phyloP scores from a whole-genome alignment of 2,888 invertebrate genomes.

The Hydrotaea cyrtoneurina region DNA sequence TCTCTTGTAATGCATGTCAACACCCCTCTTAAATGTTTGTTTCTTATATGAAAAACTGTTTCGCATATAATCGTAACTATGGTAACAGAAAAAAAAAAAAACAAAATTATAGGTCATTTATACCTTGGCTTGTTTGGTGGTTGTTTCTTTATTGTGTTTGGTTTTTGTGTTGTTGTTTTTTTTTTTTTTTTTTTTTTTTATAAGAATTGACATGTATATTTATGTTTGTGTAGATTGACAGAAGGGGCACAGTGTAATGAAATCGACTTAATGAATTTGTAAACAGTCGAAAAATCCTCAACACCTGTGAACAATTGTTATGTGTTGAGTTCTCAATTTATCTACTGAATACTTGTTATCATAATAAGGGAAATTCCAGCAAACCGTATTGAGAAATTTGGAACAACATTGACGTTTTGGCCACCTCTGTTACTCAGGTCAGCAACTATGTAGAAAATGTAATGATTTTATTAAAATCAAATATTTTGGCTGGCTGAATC shows the following conservation, averaged over 20 bases:
- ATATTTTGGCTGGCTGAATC: too few species aligned
- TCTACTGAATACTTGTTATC: too few species aligned
- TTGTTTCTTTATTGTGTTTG: not conserved
- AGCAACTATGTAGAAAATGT: too few species aligned
- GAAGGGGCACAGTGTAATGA: conserved; percentile 11
- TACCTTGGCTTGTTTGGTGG: not conserved
- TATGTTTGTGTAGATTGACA: conserved; percentile 14
- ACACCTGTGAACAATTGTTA: too few species aligned
- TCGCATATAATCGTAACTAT: conserved; percentile 19
- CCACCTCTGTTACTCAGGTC: too few species aligned
- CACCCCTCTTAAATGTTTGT: conserved; percentile 26
- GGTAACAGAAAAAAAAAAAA: conserved; percentile 7
- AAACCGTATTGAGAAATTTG: too few species aligned
- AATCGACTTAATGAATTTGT: not conserved
- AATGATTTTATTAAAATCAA: too few species aligned
- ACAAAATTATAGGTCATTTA: conserved; percentile 32
- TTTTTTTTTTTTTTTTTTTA: not conserved
- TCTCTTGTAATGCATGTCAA: conserved; percentile 36
- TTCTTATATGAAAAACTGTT: not conserved
- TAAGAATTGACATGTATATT: not conserved
- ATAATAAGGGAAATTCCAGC: too few species aligned
- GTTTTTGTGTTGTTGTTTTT: not conserved
- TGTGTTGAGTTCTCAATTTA: too few species aligned
- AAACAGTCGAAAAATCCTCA: too few species aligned
- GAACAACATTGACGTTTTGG: too few species aligned